A percentile compares a stretch with the other conserved stretches of the same genome.
These are phyloP conservation scores for Embiotoca jacksoni DNA, from an alignment of 2,113 vertebrate species.

Conservation along the genomic window DNA sequence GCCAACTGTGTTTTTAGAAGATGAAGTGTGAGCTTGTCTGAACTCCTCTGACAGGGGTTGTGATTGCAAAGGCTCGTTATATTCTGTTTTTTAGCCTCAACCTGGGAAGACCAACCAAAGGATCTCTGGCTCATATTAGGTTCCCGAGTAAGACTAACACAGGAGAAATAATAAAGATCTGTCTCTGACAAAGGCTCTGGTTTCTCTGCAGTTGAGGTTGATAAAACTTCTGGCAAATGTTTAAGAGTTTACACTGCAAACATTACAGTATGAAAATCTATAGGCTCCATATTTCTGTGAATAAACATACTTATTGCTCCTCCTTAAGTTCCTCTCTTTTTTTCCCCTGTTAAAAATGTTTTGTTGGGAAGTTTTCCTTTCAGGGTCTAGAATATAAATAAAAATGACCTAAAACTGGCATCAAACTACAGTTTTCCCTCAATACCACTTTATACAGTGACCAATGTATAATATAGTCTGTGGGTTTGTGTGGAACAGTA, in stretches of 20 bases:
- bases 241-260: too few species aligned
- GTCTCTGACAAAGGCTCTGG: not conserved
- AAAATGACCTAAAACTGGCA: too few species aligned
- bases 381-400: too few species aligned
- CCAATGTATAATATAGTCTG: not conserved
- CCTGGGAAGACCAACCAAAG: constrained; percentile 1
- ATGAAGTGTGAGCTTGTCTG: not conserved
- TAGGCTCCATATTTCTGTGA: too few species aligned
- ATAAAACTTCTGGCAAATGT: not conserved
- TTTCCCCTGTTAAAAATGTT: too few species aligned
- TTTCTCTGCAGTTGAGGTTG: not conserved
- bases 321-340: too few species aligned
- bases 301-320: too few species aligned
- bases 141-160: not conserved
- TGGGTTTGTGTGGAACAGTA: not conserved
- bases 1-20: not conserved
- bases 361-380: too few species aligned
- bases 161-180: not conserved
- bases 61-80: not conserved
- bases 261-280: too few species aligned
- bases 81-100: not conserved
- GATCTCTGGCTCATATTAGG: not conserved
- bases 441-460: not conserved
- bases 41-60: not conserved
- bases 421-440: not conserved